A percentile compares a stretch with the other conserved stretches of the same genome.
These are phyloP conservation scores for Antedon mediterranea DNA, from an alignment of 53 echinoderm and acorn worm species.

Conservation along the genomic window DNA sequence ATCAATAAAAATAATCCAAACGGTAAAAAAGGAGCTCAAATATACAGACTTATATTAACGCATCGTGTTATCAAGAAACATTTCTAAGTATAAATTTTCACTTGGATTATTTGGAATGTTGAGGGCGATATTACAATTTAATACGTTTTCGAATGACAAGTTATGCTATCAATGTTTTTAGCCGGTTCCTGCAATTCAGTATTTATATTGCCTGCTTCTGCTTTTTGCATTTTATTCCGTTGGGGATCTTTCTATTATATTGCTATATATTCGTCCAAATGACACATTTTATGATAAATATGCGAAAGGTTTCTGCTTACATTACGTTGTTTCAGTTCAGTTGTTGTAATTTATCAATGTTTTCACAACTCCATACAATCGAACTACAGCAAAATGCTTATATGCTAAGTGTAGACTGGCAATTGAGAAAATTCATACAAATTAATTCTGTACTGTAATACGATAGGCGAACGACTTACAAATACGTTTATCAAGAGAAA, in stretches of 20 bases:
- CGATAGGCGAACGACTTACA: background rate
- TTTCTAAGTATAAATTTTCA: too few relatives aligned
- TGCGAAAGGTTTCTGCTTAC: background rate
- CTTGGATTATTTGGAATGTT: too few relatives aligned
- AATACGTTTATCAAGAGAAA: background rate
- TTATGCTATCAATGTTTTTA: too few relatives aligned
- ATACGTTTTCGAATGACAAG: background rate
- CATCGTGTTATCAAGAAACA: too few relatives aligned
- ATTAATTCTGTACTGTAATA: background rate
- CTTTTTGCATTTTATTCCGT: background rate
- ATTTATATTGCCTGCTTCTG: background rate
- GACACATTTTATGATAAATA: background rate
- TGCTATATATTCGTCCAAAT: background rate
- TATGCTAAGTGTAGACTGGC: background rate
- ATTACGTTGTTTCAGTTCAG: background rate
- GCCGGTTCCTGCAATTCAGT: background rate
- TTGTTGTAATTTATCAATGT: background rate
- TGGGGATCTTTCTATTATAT: background rate
- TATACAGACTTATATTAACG: too few relatives aligned
- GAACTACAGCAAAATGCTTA: background rate
- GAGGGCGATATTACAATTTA: background rate
- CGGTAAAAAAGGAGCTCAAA: too few relatives aligned
- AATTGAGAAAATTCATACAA: background rate
- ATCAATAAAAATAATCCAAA: too few relatives aligned
- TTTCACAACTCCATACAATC: background rate